phyloP scores from a whole-genome alignment of 2,888 invertebrate genomes.

The Eupithecia pulchellata region DNA sequence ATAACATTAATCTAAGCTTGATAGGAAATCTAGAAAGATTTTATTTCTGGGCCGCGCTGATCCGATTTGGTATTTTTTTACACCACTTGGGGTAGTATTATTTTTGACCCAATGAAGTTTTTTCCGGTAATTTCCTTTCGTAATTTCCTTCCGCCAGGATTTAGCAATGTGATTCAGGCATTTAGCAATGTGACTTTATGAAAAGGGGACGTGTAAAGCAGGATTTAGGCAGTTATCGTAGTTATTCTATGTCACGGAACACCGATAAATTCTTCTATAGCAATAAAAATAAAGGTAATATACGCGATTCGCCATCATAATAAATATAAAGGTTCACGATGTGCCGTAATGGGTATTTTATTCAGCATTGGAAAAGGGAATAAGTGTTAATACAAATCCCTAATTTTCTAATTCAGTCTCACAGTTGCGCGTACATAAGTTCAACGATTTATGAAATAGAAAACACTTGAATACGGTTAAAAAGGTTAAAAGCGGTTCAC shows the following conservation, averaged over 20 bases:
- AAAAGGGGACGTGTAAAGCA: background rate
- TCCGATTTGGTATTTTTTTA: background rate
- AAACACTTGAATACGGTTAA: constrained; percentile 24
- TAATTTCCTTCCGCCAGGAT: too few relatives aligned
- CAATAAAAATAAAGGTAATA: constrained; percentile 16
- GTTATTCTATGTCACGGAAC: background rate
- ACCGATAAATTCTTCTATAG: background rate
- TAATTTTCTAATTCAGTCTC: constrained; percentile 82
- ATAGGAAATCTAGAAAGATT: background rate
- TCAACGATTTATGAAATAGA: constrained; percentile 56
- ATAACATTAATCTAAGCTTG: background rate
- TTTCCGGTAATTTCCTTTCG: background rate
- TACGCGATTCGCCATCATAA: background rate
- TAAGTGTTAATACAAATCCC: constrained; percentile 59
- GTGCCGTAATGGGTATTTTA: constrained; percentile 16
- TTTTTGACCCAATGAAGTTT: background rate
- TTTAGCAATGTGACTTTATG: background rate
- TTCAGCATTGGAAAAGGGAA: constrained; percentile 53
- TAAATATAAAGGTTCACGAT: constrained; percentile 1
- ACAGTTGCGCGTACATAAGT: constrained; percentile 79
- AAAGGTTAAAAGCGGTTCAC: background rate
- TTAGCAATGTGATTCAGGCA: background rate
- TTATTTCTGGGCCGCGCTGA: background rate
- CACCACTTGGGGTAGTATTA: background rate
- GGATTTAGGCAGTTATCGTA: background rate